These are phyloP conservation scores for Gymnoscopelus microlampas DNA, from an alignment of 2,797 vertebrate genomes.

Conservation along the genomic window DNA sequence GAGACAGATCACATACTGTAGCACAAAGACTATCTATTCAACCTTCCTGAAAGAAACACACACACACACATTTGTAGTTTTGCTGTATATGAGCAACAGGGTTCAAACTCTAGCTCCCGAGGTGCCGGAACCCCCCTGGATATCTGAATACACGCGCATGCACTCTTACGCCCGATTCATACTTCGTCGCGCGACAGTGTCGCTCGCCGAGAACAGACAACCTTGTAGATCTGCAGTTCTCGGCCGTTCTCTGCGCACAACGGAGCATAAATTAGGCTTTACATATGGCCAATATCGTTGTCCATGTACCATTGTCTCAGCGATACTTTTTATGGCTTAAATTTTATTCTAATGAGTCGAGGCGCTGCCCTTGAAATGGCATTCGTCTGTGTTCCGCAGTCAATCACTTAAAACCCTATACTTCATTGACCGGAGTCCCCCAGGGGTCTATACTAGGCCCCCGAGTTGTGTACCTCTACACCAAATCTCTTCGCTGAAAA, in stretches of 20 bases:
- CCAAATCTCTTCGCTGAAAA: too few species aligned
- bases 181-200: not conserved
- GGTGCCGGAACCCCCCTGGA: conserved; percentile 35
- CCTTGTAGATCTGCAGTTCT: too few species aligned
- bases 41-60: conserved; percentile 62
- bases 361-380: conserved; percentile 31
- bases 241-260: too few species aligned
- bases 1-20: conserved; percentile 62
- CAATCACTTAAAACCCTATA: too few species aligned
- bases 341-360: conserved; percentile 50
- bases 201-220: too few species aligned
- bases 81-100: conserved; percentile 47
- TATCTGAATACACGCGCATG: conserved; percentile 52
- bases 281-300: conserved; percentile 60
- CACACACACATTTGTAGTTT: conserved; percentile 31
- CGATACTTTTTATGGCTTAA: conserved; percentile 67
- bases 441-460: too few species aligned
- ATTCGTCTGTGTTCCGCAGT: conserved; percentile 42
- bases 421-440: too few species aligned
- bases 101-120: conserved; percentile 54
- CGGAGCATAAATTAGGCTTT: not conserved
- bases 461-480: too few species aligned
- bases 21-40: conserved; percentile 60
- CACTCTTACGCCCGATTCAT: conserved; percentile 31
- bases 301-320: conserved; percentile 50